Evolutionary conservation across 2,113 vertebrate species (phyloP), one percentile per base, ranked within the genome.

Genomic region (Nansenia antarctica): DNA sequence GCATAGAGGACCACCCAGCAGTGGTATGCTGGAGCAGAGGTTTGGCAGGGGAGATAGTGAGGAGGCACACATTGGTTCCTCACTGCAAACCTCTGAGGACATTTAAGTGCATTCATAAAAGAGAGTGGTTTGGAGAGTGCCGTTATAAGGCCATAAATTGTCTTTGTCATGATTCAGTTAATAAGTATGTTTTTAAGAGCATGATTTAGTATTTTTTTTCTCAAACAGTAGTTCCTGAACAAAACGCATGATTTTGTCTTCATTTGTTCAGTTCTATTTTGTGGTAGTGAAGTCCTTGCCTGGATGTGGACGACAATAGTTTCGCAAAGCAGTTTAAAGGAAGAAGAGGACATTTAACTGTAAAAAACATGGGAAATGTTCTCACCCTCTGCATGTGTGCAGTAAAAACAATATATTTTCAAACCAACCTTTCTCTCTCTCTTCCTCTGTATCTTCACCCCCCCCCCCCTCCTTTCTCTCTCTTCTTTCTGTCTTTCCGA

Each of bases 1-100:
- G 63, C 47, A 60, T n/a, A 53, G 59, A 67, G 54, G 76, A 62
- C 81, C 83, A 82, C 71, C 67, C 74, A 71, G 62, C 53, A 24
- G 57, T 64, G 70, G 24, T 6, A 53, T 61, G 45, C 64, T 49
- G 5, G 29, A 74, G 53, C 31, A 18, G 9, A 63, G 42, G 45
- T 64, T 78, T 67, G 69, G 66, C 66, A 29, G 20, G 32, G n/a
- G 30, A 35, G 31, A n/a, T 65, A n/a, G 15, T 11, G 20, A 22
- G 6, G 42, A 59, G 52, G 29, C 37, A 65, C 30, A 32, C 22
- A 58, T 9, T n/a, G 27, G 42, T 54, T 30, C 37, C 34, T 32
- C 52, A 52, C 62, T 31, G 31, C 37, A 59, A 32, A 59, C 69
- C 27, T 14, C 35, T 26, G 18, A 61, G 9, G 3, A 61, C 29